Evolutionary conservation across 2,888 invertebrate species (phyloP).

Genomic region (Smittia sp.): DNA sequence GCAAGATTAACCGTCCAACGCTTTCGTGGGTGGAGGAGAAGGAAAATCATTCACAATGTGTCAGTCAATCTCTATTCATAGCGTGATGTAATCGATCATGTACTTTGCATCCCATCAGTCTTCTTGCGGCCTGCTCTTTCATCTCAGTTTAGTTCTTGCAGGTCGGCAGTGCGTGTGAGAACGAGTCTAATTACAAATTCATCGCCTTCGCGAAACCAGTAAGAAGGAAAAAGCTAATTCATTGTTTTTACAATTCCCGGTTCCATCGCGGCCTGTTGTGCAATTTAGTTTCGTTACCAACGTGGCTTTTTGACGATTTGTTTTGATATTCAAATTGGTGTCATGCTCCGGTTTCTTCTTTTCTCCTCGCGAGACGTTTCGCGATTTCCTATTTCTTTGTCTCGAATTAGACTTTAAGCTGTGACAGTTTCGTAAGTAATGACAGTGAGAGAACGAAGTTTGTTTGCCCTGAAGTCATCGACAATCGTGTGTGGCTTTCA

Average conservation of each 20-base stretch:
- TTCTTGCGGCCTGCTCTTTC: neutral
- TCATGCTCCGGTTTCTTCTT: conserved; percentile 14
- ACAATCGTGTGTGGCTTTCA: conserved; percentile 20
- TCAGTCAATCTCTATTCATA: conserved; percentile 17
- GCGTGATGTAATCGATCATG: conserved; percentile 9
- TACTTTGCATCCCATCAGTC: neutral
- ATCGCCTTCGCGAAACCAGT: no score
- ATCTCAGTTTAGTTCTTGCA: neutral
- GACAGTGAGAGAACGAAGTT: neutral
- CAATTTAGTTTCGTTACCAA: neutral
- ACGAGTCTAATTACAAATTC: no score
- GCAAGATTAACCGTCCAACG: neutral
- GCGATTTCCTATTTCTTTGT: neutral
- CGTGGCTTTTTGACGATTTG: neutral
- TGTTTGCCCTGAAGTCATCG: neutral
- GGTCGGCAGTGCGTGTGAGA: neutral
- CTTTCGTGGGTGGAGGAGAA: neutral
- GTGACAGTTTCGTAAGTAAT: neutral
- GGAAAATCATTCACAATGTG: neutral
- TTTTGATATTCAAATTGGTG: conserved; percentile 18
- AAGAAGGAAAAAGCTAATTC: no score
- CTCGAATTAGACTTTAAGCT: neutral
- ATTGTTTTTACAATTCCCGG: no score
- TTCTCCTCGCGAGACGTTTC: neutral
- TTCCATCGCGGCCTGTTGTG: neutral